Percentiles rank a stretch among this genome's conserved stretches.
These are phyloP conservation scores for Tribolium freemani DNA, from an alignment of 2,888 invertebrate genomes.

Conservation along the genomic window DNA sequence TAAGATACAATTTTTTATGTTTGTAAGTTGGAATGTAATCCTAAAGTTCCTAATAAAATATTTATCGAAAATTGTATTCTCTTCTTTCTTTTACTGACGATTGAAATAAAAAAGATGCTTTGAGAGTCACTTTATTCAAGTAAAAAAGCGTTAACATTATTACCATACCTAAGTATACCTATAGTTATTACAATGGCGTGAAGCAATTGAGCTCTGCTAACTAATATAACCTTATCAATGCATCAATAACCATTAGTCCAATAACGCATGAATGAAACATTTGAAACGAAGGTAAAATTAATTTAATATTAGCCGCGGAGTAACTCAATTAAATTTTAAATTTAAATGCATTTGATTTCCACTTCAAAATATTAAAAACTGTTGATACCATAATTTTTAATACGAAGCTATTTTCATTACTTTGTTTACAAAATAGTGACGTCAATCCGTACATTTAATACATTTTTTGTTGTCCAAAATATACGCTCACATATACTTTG, in stretches of 20 bases:
- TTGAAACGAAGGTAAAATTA: neutral
- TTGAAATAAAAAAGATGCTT: too few species aligned
- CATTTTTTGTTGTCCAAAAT: too few species aligned
- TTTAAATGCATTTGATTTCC: too few species aligned
- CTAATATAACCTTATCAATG: neutral
- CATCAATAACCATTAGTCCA: neutral
- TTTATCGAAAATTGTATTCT: neutral
- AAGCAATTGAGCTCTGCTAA: neutral
- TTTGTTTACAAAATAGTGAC: too few species aligned
- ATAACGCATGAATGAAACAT: neutral
- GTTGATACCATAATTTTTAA: too few species aligned
- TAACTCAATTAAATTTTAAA: too few species aligned
- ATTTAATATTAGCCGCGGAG: neutral
- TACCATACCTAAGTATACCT: neutral
- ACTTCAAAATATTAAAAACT: too few species aligned
- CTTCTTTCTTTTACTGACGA: neutral
- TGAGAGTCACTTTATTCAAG: too few species aligned
- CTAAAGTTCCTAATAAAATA: conserved; percentile 1
- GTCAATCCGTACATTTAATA: too few species aligned
- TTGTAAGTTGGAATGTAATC: neutral
- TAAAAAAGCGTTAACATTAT: neutral
- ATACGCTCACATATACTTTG: too few species aligned
- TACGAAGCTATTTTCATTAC: too few species aligned
- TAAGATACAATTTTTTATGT: neutral
- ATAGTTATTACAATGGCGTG: neutral